Percentiles rank a stretch among this genome's conserved stretches.
These are phyloP conservation scores for Gymnocheta viridis DNA, from an alignment of 2,888 invertebrate species.

Conservation along the genomic window DNA sequence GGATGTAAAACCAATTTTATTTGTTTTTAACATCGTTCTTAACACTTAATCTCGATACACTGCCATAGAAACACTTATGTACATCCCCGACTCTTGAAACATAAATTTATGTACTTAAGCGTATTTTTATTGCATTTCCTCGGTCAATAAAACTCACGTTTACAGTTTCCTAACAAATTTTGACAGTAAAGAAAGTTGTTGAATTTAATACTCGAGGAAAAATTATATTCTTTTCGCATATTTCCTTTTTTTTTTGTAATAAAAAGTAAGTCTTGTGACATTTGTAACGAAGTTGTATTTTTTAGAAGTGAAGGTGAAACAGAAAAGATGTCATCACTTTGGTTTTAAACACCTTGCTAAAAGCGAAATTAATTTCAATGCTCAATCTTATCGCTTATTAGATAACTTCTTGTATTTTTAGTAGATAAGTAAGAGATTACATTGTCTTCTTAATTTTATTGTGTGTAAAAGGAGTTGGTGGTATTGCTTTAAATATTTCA, in stretches of 20 bases:
- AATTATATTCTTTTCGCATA: neutral
- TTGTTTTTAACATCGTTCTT: conserved; percentile 48
- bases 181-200: conserved; percentile 50
- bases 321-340: neutral
- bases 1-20: conserved; percentile 46
- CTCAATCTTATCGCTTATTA: too few relatives aligned
- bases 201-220: conserved; percentile 34
- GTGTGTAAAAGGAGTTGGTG: too few relatives aligned
- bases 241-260: neutral
- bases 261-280: conserved; percentile 24
- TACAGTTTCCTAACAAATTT: conserved; percentile 59
- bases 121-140: conserved; percentile 40
- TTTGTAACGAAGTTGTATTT: neutral
- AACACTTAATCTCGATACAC: conserved; percentile 48
- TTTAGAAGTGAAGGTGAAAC: neutral
- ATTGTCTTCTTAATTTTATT: too few relatives aligned
- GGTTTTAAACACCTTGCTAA: neutral
- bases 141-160: conserved; percentile 58
- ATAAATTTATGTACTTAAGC: conserved; percentile 18
- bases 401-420: too few relatives aligned
- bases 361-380: too few relatives aligned
- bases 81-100: neutral
- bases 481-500: too few relatives aligned
- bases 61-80: neutral
- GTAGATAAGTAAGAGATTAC: too few relatives aligned